phyloP scores from a whole-genome alignment of 2,888 invertebrate genomes.

The Liopterus haemorrhoidalis region DNA sequence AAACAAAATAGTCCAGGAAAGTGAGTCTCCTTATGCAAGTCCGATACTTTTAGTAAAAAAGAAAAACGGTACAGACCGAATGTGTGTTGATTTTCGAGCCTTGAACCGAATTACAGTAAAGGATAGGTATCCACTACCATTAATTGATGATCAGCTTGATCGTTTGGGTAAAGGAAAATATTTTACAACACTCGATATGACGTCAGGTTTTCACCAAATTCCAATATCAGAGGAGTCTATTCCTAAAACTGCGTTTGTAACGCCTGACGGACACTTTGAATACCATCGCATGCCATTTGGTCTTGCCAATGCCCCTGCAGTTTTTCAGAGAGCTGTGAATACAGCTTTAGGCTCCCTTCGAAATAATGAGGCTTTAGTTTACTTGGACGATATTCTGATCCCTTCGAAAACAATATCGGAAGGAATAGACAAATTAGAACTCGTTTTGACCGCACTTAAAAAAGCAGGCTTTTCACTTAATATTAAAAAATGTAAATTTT shows the following conservation, averaged over 20 bases:
- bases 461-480: constrained; percentile 25
- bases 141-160: constrained; percentile 31
- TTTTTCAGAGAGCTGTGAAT: constrained; percentile 5
- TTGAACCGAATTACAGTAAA: constrained; percentile 34
- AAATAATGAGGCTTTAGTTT: constrained; percentile 12
- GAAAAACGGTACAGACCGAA: constrained; percentile 23
- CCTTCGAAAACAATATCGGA: constrained; percentile 19
- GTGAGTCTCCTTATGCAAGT: too few relatives aligned
- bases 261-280: constrained; percentile 10
- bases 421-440: constrained; percentile 13
- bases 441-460: constrained; percentile 10
- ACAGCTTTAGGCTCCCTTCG: not conserved
- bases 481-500: constrained; percentile 29
- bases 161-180: constrained; percentile 17
- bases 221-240: not conserved
- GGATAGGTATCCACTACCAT: constrained; percentile 34
- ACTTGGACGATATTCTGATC: constrained; percentile 29
- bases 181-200: constrained; percentile 3
- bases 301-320: constrained; percentile 4
- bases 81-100: constrained; percentile 32
- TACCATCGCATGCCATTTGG: constrained; percentile 10
- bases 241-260: constrained; percentile 7
- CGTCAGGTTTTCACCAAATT: constrained; percentile 6
- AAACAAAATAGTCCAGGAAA: too few relatives aligned
- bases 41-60: constrained; percentile 27